Evolutionary conservation across 2,888 invertebrate species (phyloP), one percentile per base, ranked within the genome.

Genomic region (Digitonthophagus gazella): DNA sequence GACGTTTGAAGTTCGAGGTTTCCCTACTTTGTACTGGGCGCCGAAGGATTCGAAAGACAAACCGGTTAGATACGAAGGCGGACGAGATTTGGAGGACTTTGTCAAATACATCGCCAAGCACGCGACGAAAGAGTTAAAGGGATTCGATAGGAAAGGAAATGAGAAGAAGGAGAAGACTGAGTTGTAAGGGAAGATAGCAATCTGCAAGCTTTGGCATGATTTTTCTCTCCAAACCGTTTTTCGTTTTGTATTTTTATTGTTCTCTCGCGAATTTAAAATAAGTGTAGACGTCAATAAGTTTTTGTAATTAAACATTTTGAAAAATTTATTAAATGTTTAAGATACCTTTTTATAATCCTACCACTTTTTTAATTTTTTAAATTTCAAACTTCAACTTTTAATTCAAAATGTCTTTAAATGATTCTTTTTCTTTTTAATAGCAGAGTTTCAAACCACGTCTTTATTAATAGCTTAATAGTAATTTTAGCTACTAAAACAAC

Each of bases 11-110:
- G 99, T 99, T 6, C 89, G 91, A 70, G 99, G 99, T 6, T 99
- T 98, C 90, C 99, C 99, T 68, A 99, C 98, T 3, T 87, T 99
- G 71, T 99, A 88, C 88, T 99, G 97, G 96, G 89, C 92, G 72
- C 93, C 97, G 8, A 96, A 95, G 82, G 91, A 93, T 78, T 83
- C 85, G 65, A 93, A 93, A 81, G 84, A 88, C 78, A 89, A 86
- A 72, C 96, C 97, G 19, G 87, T 91, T 71, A 88, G 90, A 83
- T 98, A 97, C 82, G 95, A 96, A 80, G 96, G 96, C 77, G 98
- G 97, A 1, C 92, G 99, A 70, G 93, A 95, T 75, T 84, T 95
- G 3, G 91, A 97, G 72, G 98, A 98, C 82, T 98, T 99, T 83
- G 78, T 99, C 74, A 95, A 95, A 80, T 99, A 95, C 85, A 92